phyloP scores from a whole-genome alignment of 1,140 invertebrate species.

The Zaprionus capensis region DNA sequence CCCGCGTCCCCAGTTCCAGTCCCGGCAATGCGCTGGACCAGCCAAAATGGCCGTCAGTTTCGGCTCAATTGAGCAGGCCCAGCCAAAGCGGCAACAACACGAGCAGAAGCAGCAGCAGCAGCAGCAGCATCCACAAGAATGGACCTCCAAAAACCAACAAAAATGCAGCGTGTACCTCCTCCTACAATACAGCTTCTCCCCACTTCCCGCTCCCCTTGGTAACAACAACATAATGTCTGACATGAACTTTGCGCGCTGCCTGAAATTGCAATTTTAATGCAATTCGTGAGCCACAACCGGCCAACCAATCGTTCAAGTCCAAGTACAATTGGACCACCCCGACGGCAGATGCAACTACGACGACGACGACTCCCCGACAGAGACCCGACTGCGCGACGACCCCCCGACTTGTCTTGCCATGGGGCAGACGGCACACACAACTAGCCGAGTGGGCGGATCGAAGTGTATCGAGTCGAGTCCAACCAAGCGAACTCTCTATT shows the following conservation, averaged over 20 bases:
- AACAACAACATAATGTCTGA: conserved; percentile 73
- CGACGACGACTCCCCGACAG: conserved; percentile 15
- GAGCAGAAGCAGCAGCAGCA: conserved; percentile 1
- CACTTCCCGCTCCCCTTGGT: not conserved
- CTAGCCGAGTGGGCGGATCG: conserved; percentile 38
- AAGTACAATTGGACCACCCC: conserved; percentile 81
- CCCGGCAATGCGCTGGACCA: not conserved
- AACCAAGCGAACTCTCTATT: not conserved
- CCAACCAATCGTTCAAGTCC: conserved; percentile 78
- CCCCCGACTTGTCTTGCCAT: conserved; percentile 3
- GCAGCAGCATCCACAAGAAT: not conserved
- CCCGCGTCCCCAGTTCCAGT: no score
- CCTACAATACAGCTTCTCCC: conserved; percentile 46
- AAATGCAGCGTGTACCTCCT: conserved; percentile 63
- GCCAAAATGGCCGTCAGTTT: conserved; percentile 70
- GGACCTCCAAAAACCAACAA: conserved; percentile 19
- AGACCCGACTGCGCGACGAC: conserved; percentile 50
- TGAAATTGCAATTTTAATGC: conserved; percentile 84
- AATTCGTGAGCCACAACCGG: conserved; percentile 74
- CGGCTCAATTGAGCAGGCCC: conserved; percentile 58
- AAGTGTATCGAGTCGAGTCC: conserved; percentile 26
- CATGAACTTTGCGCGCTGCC: conserved; percentile 82
- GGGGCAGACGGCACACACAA: conserved; percentile 16
- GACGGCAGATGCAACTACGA: conserved; percentile 43
- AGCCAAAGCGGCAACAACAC: conserved; percentile 66